Base-by-base conservation (phyloP, 1,140 invertebrate genomes). In the Cyclina sinensis region DNA sequence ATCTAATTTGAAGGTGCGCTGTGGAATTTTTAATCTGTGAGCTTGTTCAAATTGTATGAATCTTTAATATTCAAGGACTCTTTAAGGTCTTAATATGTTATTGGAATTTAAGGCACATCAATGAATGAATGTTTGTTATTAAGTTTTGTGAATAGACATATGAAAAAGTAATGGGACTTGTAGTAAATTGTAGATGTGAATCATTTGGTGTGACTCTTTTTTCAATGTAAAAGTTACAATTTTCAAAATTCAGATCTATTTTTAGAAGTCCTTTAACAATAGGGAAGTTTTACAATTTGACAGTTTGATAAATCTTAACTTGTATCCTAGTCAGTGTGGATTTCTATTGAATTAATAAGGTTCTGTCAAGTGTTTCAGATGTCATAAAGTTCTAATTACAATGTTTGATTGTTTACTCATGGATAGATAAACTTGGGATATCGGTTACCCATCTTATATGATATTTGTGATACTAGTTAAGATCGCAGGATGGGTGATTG, bases 311-410 rank as follows among this genome's bases (percentile, higher is more conserved):
- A n/a, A n/a, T n/a, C n/a, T n/a, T n/a, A n/a, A n/a, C n/a, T n/a
- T n/a, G n/a, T n/a, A n/a, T n/a, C n/a, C n/a, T n/a, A n/a, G n/a
- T n/a, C n/a, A n/a, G n/a, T n/a, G n/a, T n/a, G n/a, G n/a, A 9
- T 46, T 9, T 46, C 43, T 46, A 9, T 16, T 7, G 43, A 54
- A 54, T 54, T 11, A 54, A 54, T 43, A 54, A n/a, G 27, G 24
- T 62, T 1, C n/a, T n/a, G 21, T 62, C 57, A 62, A 62, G 57
- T 62, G 14, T 16, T 18, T 12, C n/a, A 27, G 65, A 27, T 70
- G 24, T 70, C 65, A 70, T 70, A 39, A 70, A 70, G 65, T 70
- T 27, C 35, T 70, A 70, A 70, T 70, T 70, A 70, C 65, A 35
- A 37, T 70, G 21, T n/a, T 70, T 70, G 24, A 70, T 70, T 70